These are phyloP conservation scores for Papilio helenus DNA, from an alignment of 1,140 invertebrate species.

Conservation along the genomic window DNA sequence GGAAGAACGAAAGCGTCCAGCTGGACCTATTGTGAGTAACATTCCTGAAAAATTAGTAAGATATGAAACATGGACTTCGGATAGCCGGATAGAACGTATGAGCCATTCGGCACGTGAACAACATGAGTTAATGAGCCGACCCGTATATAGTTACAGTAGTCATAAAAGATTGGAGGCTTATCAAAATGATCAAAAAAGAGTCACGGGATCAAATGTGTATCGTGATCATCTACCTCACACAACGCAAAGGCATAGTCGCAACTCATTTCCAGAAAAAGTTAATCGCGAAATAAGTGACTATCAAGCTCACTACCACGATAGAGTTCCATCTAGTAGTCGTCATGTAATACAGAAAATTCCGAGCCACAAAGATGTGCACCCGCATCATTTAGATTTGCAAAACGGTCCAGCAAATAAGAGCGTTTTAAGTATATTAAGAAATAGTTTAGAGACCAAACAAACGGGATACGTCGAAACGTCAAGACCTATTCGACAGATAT, in stretches of 20 bases:
- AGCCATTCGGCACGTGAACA: constrained; percentile 71
- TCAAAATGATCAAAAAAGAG: constrained; percentile 71
- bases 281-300: constrained; percentile 60
- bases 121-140: constrained; percentile 71
- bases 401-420: constrained; percentile 85
- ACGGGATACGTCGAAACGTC: constrained; percentile 82
- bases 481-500: constrained; percentile 73
- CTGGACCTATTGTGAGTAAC: constrained; percentile 72
- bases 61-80: constrained; percentile 77
- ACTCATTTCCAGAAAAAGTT: constrained; percentile 54
- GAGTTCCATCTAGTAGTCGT: constrained; percentile 70
- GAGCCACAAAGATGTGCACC: constrained; percentile 66
- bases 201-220: constrained; percentile 52
- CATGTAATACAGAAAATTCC: constrained; percentile 77
- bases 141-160: constrained; percentile 75
- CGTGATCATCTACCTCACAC: constrained; percentile 61
- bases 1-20: constrained; percentile 76
- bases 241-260: constrained; percentile 62
- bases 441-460: constrained; percentile 87
- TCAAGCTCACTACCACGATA: constrained; percentile 68
- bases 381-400: constrained; percentile 60
- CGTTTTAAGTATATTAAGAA: constrained; percentile 86
- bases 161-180: constrained; percentile 75
- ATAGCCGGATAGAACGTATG: constrained; percentile 74
- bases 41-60: constrained; percentile 80